phyloP scores from a whole-genome alignment of 2,888 invertebrate genomes.

The Meiosimyza platycephala region DNA sequence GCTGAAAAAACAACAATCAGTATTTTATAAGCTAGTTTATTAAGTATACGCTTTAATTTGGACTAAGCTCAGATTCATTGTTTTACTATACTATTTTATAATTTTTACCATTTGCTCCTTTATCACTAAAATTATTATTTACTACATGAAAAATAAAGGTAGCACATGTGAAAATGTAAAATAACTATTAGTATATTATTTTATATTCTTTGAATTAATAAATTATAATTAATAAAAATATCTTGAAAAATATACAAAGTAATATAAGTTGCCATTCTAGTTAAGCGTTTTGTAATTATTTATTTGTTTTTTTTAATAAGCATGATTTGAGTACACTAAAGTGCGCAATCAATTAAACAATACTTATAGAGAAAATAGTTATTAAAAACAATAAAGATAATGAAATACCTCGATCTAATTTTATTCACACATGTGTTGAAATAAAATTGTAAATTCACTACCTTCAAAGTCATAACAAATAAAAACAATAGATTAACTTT shows the following conservation, averaged over 20 bases:
- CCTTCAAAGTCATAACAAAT: constrained; percentile 28
- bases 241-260: no score
- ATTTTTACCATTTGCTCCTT: no score
- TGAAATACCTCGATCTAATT: constrained; percentile 35
- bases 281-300: constrained; percentile 11
- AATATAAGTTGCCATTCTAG: constrained; percentile 21
- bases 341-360: no score
- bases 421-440: constrained; percentile 19
- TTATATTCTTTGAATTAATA: no score
- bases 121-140: no score
- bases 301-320: neutral
- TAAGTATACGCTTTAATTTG: constrained; percentile 22
- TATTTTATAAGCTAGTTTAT: no score
- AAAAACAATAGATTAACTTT: constrained; percentile 27
- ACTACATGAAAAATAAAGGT: no score
- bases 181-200: no score
- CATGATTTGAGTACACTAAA: neutral
- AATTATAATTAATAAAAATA: no score
- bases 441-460: constrained; percentile 25
- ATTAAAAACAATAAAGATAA: constrained; percentile 12
- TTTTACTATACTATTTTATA: no score
- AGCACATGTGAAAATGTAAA: no score
- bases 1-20: constrained; percentile 3
- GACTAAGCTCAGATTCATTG: neutral
- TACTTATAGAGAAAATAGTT: neutral